Evolutionary conservation across 2,888 invertebrate species (phyloP).

Genomic region (Heliconius charithonia): DNA sequence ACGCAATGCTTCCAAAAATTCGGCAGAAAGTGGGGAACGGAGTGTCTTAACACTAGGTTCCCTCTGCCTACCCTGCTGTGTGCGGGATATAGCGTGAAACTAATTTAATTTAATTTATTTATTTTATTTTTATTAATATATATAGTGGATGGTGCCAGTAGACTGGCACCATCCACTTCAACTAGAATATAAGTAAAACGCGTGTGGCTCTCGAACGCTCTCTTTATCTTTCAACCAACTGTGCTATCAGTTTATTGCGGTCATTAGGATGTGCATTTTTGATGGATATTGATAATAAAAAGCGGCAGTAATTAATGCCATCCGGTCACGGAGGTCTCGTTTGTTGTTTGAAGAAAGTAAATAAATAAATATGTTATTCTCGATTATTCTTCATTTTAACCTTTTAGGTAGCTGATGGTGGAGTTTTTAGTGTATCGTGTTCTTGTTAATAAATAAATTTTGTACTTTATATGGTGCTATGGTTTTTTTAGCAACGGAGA

Average conservation of each 20-base stretch:
- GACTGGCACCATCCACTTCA: background rate
- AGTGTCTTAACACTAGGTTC: no score
- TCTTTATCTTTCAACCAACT: slow-evolving; percentile 49
- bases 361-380: slow-evolving; percentile 1
- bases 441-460: no score
- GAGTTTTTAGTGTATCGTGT: no score
- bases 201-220: slow-evolving; percentile 11
- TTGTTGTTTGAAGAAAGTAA: slow-evolving; percentile 56
- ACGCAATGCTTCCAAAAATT: no score
- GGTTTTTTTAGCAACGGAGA: background rate
- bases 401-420: no score
- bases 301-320: slow-evolving; percentile 73
- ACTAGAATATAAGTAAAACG: background rate
- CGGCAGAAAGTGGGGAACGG: no score
- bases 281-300: slow-evolving; percentile 60
- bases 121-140: no score
- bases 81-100: no score
- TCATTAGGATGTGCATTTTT: slow-evolving; percentile 80
- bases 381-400: background rate
- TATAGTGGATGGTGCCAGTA: no score
- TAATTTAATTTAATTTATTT: no score
- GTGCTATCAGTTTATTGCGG: slow-evolving; percentile 66
- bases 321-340: slow-evolving; percentile 78
- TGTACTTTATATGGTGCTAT: no score
- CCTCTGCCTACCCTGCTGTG: no score